These are phyloP conservation scores for Brachionus rotundiformis DNA, from an alignment of 1,140 invertebrate species.

Conservation along the genomic window DNA sequence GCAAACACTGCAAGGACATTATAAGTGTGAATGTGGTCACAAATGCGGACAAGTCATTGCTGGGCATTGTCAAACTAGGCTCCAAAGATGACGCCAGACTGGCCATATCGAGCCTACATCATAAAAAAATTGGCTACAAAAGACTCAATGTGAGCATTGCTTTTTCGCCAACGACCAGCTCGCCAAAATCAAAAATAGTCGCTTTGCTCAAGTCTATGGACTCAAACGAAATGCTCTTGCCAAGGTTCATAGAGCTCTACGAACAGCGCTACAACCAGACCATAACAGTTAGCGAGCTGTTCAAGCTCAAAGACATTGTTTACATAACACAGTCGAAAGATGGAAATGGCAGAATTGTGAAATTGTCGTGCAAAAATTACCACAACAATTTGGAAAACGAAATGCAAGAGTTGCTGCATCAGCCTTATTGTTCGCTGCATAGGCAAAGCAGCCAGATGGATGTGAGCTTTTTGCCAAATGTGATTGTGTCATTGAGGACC, in stretches of 20 bases:
- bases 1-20: constrained; percentile 74
- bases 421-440: constrained; percentile 64
- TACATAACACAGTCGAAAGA: constrained; percentile 1
- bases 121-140: constrained; percentile 78
- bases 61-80: constrained; percentile 72
- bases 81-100: constrained; percentile 74
- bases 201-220: constrained; percentile 72
- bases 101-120: constrained; percentile 79
- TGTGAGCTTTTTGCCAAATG: constrained; percentile 69
- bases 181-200: constrained; percentile 66
- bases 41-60: constrained; percentile 72
- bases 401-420: constrained; percentile 58
- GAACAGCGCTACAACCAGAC: constrained; percentile 71
- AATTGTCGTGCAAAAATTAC: constrained; percentile 6
- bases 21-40: constrained; percentile 70
- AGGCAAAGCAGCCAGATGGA: constrained; percentile 60
- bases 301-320: constrained; percentile 37
- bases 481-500: constrained; percentile 71
- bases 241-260: constrained; percentile 81
- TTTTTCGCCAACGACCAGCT: constrained; percentile 53
- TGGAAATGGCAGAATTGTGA: constrained; percentile 11
- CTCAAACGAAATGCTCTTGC: constrained; percentile 72
- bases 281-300: background rate
- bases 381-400: constrained; percentile 51
- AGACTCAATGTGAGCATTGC: constrained; percentile 71